Evolutionary conservation across 1,140 invertebrate genomes (phyloP).

Genomic region (Helicoverpa zea): DNA sequence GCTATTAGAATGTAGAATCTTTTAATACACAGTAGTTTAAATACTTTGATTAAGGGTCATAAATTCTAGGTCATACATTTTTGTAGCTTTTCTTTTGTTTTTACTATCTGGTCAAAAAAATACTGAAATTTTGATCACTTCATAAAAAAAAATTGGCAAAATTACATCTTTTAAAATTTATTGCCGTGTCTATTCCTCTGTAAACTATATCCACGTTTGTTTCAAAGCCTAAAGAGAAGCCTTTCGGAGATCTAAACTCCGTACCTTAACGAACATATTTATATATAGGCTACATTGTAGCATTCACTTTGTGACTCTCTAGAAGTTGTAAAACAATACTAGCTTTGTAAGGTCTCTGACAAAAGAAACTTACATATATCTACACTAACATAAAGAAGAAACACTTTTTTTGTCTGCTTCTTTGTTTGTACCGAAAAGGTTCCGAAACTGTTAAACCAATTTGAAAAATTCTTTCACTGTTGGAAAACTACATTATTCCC

Average conservation of each 20-base stretch:
- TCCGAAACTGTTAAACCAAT: no score
- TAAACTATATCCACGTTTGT: background rate
- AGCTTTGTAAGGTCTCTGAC: background rate
- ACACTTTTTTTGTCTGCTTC: no score
- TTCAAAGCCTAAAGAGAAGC: background rate
- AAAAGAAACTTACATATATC: background rate
- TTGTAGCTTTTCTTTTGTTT: background rate
- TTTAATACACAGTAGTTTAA: no score
- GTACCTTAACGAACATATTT: conserved; percentile 6
- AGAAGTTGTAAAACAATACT: conserved; percentile 9
- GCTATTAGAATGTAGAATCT: no score
- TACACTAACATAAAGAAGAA: no score
- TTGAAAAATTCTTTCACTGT: no score
- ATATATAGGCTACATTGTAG: background rate
- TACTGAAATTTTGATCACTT: background rate
- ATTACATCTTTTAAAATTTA: no score
- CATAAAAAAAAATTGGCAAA: no score
- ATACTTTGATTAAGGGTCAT: no score
- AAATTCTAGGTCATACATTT: no score
- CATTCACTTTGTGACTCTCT: background rate
- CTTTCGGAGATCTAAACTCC: background rate
- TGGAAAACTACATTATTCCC: no score
- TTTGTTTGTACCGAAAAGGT: no score
- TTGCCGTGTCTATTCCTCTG: background rate
- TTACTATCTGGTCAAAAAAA: background rate